phyloP scores from a whole-genome alignment of 2,113 vertebrate genomes.

The Hirundichthys speculiger region DNA sequence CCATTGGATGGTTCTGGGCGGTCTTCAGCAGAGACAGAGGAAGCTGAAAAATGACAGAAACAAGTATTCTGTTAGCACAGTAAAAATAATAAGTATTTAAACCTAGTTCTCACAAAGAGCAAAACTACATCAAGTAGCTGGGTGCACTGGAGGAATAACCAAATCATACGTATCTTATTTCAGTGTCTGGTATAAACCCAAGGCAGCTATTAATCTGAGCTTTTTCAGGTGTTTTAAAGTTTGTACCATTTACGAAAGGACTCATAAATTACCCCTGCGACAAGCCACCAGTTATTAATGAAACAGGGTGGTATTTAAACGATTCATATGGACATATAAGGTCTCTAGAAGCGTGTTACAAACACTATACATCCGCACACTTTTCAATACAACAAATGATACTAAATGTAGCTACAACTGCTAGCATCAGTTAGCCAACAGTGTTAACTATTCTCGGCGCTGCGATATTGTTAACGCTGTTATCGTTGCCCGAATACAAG shows the following conservation, averaged over 20 bases:
- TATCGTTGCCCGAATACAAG: not conserved
- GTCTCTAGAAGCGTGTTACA: not conserved
- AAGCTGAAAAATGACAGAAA: conserved; percentile 79
- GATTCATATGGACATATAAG: too few relatives aligned
- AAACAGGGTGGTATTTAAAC: too few relatives aligned
- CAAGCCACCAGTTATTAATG: too few relatives aligned
- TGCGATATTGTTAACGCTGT: not conserved
- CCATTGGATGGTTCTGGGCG: conserved; percentile 98
- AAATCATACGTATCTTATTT: too few relatives aligned
- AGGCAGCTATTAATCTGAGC: too few relatives aligned
- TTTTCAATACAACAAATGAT: not conserved
- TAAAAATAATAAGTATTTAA: not conserved
- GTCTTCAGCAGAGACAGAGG: conserved; percentile 95
- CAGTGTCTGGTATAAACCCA: too few relatives aligned
- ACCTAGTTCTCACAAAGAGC: not conserved
- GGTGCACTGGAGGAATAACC: too few relatives aligned
- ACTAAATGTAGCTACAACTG: not conserved
- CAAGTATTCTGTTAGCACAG: not conserved
- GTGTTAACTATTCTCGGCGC: too few relatives aligned
- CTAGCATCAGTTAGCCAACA: conserved; percentile 26
- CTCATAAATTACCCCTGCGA: too few relatives aligned
- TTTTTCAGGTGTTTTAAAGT: too few relatives aligned
- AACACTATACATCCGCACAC: not conserved
- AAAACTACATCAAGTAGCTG: too few relatives aligned
- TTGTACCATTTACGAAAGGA: too few relatives aligned